phyloP scores from a whole-genome alignment of 2,113 vertebrate genomes.

The Pholis gunnellus region DNA sequence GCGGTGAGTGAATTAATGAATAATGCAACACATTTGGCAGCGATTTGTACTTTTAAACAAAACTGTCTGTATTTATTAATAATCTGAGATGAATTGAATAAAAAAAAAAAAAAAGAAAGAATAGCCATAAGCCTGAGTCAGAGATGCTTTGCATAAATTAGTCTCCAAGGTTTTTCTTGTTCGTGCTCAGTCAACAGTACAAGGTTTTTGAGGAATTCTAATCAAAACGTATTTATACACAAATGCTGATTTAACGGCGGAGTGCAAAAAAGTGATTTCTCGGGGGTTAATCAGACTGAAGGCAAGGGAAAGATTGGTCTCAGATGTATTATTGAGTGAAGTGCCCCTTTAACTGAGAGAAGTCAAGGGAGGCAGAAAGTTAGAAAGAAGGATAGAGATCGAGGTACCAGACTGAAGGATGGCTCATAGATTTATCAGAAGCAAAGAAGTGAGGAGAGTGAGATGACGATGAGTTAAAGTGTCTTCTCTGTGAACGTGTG shows the following conservation, averaged over 20 bases:
- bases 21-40: conserved; percentile 15
- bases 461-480: conserved; percentile 33
- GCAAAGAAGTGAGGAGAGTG: conserved; percentile 21
- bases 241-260: background rate
- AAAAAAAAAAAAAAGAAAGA: background rate
- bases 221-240: conserved; percentile 8
- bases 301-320: conserved; percentile 13
- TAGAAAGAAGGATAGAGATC: conserved; percentile 48
- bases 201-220: conserved; percentile 28
- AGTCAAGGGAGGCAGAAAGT: conserved; percentile 12
- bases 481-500: conserved; percentile 12
- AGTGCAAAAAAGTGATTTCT: background rate
- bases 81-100: conserved; percentile 10
- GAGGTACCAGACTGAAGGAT: conserved; percentile 47
- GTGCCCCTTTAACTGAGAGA: conserved; percentile 47
- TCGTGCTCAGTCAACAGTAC: background rate
- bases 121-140: conserved; percentile 8
- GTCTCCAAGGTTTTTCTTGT: background rate
- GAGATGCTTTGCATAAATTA: conserved; percentile 5
- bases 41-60: conserved; percentile 20
- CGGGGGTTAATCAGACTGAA: conserved; percentile 29
- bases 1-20: conserved; percentile 22
- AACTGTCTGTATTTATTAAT: conserved; percentile 7
- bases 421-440: conserved; percentile 44
- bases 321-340: conserved; percentile 64